A percentile compares a stretch with the other conserved stretches of the same genome.
Evolutionary conservation across 2,888 invertebrate species (phyloP).

Genomic region (Coleophora flavipennella): DNA sequence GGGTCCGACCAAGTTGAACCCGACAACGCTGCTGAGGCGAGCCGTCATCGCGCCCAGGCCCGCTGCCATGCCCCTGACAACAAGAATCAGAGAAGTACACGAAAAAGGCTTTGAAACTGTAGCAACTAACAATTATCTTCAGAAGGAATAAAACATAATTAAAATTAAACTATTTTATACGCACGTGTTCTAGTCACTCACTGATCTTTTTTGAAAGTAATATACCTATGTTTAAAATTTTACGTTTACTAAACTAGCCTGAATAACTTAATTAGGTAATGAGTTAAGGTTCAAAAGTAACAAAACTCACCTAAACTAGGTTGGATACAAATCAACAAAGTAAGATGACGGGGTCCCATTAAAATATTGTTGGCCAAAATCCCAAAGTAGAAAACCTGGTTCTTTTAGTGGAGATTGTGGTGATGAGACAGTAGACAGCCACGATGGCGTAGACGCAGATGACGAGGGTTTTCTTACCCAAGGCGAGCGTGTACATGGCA

Average conservation of each 20-base stretch:
- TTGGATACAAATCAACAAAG: slow-evolving; percentile 38
- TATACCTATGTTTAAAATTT: no score
- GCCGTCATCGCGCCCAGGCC: slow-evolving; percentile 38
- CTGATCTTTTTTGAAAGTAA: no score
- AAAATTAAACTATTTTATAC: no score
- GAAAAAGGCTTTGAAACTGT: no score
- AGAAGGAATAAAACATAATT: no score
- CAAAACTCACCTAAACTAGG: slow-evolving; percentile 31
- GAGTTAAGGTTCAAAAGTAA: no score
- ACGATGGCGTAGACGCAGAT: slow-evolving; percentile 3
- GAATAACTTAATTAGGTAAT: no score
- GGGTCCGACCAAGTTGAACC: slow-evolving; percentile 31
- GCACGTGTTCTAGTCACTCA: no score
- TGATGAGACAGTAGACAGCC: no score
- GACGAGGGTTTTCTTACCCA: slow-evolving; percentile 14
- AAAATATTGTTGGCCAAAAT: slow-evolving; percentile 22
- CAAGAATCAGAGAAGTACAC: no score
- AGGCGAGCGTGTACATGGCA: slow-evolving; percentile 13
- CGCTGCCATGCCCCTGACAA: slow-evolving; percentile 34
- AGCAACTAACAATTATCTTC: no score
- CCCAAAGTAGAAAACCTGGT: slow-evolving; percentile 11
- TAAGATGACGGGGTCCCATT: slow-evolving; percentile 33
- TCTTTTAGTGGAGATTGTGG: slow-evolving; percentile 9
- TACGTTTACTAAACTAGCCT: no score
- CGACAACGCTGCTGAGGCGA: slow-evolving; percentile 25